Base-by-base conservation (phyloP, 2,797 vertebrate species). In the Glyptemys insculpta region DNA sequence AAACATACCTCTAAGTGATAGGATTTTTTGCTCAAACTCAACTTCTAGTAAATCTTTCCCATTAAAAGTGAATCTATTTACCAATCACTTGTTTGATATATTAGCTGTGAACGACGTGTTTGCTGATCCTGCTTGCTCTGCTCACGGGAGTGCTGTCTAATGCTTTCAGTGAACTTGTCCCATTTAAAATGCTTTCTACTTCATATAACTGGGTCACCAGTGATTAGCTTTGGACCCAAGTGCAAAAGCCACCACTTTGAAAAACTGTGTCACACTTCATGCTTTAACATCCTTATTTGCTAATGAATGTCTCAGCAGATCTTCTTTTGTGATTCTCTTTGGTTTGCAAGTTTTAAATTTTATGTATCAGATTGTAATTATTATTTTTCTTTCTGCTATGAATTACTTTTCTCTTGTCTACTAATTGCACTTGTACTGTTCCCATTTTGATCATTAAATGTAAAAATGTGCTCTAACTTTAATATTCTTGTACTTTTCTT, bases 41-140 rank as follows among this genome's bases (percentile, higher is more conserved):
- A 87, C 94, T 95, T 94, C 83, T 80, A 78, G 16, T 85, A 93
- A 94, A 62, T 86, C 91, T 88, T 81, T 89, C 76, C 90, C 85
- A 95, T 96, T 95, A 94, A 57, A 97, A 91, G 47, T 31, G 93
- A 94, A 96, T 95, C 95, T 94, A 91, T 96, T 96, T 97, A 93
- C 85, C 94, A 93, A 85, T 96, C 95, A 95, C 87, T 89, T 96
- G 87, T 94, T 92, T 94, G 94, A 80, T 93, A 92, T 65, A 74
- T 94, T 95, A 87, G 82, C 84, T 93, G 84, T 90, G 84, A 94
- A 82, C 78, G 92, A 15, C 88, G 85, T 93, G 90, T 93, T 92
- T 96, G 90, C 85, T 91, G 85, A 88, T 96, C 37, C 11, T 49
- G n/a, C 68, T 76, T 11, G 18, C 15, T 78, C 31, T 91, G 86